phyloP scores from a whole-genome alignment of 35 echinoderm and acorn worm genomes.

The Anneissia japonica region DNA sequence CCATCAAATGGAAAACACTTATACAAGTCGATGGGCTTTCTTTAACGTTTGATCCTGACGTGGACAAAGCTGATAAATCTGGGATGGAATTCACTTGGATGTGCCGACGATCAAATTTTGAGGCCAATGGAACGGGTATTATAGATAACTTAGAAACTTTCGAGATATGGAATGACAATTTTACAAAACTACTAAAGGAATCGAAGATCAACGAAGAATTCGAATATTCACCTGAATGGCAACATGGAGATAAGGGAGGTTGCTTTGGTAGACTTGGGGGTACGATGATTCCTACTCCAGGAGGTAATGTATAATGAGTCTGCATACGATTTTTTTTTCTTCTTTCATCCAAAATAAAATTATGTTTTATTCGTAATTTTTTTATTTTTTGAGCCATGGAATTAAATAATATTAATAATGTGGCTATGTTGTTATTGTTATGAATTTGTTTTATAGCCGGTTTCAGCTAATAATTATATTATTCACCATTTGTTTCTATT shows the following conservation, averaged over 20 bases:
- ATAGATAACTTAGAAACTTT: slow-evolving; percentile 36
- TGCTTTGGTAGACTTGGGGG: slow-evolving; percentile 33
- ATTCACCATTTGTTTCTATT: no score
- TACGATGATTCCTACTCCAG: background rate
- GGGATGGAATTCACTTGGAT: slow-evolving; percentile 40
- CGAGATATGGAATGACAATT: slow-evolving; percentile 37
- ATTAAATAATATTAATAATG: no score
- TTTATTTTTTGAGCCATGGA: no score
- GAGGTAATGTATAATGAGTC: slow-evolving; percentile 11
- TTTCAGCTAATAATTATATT: no score
- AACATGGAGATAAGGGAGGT: slow-evolving; percentile 1
- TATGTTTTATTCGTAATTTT: no score
- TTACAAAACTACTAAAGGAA: background rate
- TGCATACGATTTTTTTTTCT: background rate
- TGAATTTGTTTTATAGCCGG: no score
- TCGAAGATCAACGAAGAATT: background rate
- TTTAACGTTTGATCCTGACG: slow-evolving; percentile 29
- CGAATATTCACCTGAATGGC: background rate
- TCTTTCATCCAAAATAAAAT: no score
- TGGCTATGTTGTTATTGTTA: no score
- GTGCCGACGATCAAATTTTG: slow-evolving; percentile 28
- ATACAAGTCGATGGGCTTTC: slow-evolving; percentile 9
- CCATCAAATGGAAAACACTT: background rate
- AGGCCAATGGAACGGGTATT: background rate
- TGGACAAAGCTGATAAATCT: background rate